Conservation (phyloP, 2,113 vertebrate species). For the Penelope pileata region DNA sequence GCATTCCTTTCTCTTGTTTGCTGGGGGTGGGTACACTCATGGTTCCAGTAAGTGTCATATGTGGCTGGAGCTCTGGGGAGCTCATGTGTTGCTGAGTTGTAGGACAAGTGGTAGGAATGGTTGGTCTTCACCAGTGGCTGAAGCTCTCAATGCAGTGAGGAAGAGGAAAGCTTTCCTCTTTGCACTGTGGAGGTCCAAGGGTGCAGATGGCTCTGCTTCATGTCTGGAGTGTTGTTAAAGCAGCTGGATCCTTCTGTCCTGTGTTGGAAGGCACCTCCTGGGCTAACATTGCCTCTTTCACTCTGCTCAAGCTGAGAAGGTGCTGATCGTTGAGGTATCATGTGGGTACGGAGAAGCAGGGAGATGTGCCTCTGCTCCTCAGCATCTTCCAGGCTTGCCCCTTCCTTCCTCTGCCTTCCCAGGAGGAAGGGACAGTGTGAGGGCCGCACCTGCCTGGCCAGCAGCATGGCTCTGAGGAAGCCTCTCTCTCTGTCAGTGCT, state of each 20-base stretch:
- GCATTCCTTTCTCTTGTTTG: background rate
- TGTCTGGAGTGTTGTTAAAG: background rate
- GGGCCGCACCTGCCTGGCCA: background rate
- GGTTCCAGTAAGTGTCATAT: accelerated
- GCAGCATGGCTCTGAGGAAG: accelerated
- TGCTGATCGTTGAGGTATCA: too few relatives aligned
- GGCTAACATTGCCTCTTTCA: background rate
- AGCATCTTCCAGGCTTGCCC: background rate
- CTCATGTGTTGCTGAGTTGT: background rate
- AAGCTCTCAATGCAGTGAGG: background rate
- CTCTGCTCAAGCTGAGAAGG: background rate
- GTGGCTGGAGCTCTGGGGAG: background rate
- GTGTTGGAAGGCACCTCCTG: background rate
- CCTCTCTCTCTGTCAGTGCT: accelerated
- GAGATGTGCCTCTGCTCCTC: background rate
- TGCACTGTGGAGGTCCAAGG: background rate
- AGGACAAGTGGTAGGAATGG: background rate
- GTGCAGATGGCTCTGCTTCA: background rate
- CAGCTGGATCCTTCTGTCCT: background rate
- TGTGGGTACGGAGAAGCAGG: background rate
- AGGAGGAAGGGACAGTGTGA: background rate
- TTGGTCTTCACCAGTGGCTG: background rate
- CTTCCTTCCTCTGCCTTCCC: background rate
- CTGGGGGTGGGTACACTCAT: accelerated
- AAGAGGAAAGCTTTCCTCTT: background rate